A percentile compares a stretch with the other conserved stretches of the same genome.
These are phyloP conservation scores for Talpa occidentalis DNA, from an alignment of 2,113 vertebrate species.

Conservation along the genomic window DNA sequence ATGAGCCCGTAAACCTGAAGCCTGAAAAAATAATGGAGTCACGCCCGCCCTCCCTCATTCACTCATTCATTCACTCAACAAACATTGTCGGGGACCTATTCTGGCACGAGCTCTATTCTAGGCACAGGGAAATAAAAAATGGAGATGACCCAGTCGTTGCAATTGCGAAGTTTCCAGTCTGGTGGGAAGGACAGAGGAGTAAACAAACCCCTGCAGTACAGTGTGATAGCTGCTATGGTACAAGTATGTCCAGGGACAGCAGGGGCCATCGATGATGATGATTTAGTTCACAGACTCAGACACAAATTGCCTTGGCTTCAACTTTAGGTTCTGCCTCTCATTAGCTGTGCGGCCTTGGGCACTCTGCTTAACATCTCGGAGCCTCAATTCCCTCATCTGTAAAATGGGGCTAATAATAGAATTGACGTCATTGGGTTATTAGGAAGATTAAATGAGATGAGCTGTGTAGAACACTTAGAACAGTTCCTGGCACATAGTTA, in stretches of 20 bases:
- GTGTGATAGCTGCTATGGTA: background rate
- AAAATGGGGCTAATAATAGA: slow-evolving; percentile 73
- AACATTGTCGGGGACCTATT: slow-evolving; percentile 24
- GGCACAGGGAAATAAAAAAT: background rate
- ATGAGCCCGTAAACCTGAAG: slow-evolving; percentile 19
- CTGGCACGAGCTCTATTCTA: slow-evolving; percentile 21
- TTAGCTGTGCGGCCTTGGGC: background rate
- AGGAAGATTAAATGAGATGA: slow-evolving; percentile 64
- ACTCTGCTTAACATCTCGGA: slow-evolving; percentile 20
- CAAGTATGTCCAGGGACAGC: too few relatives aligned
- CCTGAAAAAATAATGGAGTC: slow-evolving; percentile 27
- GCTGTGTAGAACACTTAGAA: slow-evolving; percentile 50
- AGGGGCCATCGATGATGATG: background rate
- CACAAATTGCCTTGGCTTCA: background rate
- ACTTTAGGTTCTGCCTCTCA: slow-evolving; percentile 23
- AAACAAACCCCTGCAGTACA: background rate
- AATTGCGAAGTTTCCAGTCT: background rate
- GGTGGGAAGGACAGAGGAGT: background rate
- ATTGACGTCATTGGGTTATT: background rate
- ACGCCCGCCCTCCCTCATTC: background rate
- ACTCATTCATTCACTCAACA: background rate
- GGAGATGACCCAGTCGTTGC: background rate
- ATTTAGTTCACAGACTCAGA: background rate
- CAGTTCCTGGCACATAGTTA: slow-evolving; percentile 34
- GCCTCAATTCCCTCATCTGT: slow-evolving; percentile 56